These are phyloP conservation scores for Scaptomyza polygonia DNA, from an alignment of 2,888 invertebrate species.

Conservation along the genomic window DNA sequence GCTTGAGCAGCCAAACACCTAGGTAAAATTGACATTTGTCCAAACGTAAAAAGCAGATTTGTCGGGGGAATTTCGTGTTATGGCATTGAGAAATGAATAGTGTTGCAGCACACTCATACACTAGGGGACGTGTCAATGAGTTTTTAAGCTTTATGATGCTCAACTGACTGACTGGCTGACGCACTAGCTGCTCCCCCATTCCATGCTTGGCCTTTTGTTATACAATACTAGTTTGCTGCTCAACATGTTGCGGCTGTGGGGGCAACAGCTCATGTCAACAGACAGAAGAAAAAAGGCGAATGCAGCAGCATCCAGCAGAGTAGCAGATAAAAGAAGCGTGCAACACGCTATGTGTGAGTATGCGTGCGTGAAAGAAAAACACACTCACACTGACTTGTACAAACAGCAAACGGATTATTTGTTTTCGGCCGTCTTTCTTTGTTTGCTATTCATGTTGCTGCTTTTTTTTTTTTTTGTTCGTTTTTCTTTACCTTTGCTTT, in stretches of 20 bases:
- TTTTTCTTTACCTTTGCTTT: conserved; percentile 12
- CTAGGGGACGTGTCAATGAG: conserved; percentile 62
- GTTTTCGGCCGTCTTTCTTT: conserved; percentile 75
- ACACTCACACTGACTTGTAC: conserved; percentile 34
- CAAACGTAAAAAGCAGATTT: conserved; percentile 24
- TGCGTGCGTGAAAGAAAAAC: conserved; percentile 31
- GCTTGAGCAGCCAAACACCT: conserved; percentile 25
- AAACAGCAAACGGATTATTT: conserved; percentile 70
- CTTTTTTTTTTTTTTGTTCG: conserved; percentile 15
- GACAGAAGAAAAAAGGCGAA: conserved; percentile 54
- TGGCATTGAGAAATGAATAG: conserved; percentile 57
- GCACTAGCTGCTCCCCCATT: neutral
- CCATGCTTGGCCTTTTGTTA: conserved; percentile 55
- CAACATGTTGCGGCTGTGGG: conserved; percentile 62
- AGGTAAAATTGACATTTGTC: conserved; percentile 59
- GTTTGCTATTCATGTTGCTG: conserved; percentile 40
- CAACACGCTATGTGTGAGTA: conserved; percentile 29
- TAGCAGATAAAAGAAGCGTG: conserved; percentile 47
- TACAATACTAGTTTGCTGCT: conserved; percentile 62
- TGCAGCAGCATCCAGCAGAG: conserved; percentile 40
- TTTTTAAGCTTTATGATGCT: no score
- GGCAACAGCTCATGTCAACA: conserved; percentile 61
- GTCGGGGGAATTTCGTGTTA: conserved; percentile 3
- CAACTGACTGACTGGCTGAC: conserved; percentile 54
- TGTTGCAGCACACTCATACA: conserved; percentile 50